Conservation (phyloP, 1,140 invertebrate genomes). For the Sitodiplosis mosellana region DNA sequence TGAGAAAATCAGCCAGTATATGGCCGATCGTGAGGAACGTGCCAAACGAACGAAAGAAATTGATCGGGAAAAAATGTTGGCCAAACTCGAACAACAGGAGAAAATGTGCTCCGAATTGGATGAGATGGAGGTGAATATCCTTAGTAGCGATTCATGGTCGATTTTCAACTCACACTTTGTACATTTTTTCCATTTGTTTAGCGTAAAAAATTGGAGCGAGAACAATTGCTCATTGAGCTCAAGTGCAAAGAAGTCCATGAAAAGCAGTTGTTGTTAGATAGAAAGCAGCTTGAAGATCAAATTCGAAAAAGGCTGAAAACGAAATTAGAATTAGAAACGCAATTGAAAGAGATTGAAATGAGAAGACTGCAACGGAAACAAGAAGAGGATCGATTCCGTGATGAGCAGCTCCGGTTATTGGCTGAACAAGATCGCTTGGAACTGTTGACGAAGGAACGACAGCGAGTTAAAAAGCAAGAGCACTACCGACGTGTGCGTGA, state of each 20-base stretch:
- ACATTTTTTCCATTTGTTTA: neutral
- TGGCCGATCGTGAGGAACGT: neutral
- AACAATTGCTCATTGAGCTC: neutral
- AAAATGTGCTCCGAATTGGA: neutral
- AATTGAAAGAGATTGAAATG: neutral
- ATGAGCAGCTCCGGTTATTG: constrained; percentile 5
- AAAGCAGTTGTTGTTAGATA: neutral
- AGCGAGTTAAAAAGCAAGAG: constrained; percentile 6
- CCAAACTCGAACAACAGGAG: neutral
- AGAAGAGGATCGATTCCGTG: constrained; percentile 1
- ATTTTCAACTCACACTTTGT: neutral
- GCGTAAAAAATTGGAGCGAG: neutral
- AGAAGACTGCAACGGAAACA: neutral
- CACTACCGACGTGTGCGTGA: constrained; percentile 6
- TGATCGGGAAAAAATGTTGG: neutral
- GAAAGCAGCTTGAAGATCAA: neutral
- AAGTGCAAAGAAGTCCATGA: neutral
- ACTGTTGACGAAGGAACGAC: constrained; percentile 7
- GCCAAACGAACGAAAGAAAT: neutral
- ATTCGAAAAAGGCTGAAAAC: neutral
- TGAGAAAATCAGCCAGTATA: neutral
- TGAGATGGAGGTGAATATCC: neutral
- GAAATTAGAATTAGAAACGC: neutral
- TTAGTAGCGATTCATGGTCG: neutral
- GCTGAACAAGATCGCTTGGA: constrained; percentile 8